Evolutionary conservation across 2,888 invertebrate genomes (phyloP), one percentile per base, ranked within the genome.

Genomic region (Lasius platythorax): DNA sequence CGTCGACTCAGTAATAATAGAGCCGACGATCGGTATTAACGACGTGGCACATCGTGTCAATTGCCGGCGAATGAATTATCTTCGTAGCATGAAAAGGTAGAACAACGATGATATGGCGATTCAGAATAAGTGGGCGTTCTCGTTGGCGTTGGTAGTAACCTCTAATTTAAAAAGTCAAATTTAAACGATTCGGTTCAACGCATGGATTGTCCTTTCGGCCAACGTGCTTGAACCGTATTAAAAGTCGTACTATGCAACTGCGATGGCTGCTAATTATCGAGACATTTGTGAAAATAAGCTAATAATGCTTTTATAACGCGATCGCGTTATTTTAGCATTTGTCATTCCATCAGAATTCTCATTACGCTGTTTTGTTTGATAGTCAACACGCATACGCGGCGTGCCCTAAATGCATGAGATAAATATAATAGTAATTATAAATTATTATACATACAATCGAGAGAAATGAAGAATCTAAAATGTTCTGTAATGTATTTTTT

Each of bases 91-190:
- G 64, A 73, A 64, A 40, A 43, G 40, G 23, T 33, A 43, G 8
- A 11, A 12, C 46, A n/a, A 1, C 28, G 12, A 73, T 30, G 67
- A 56, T 40, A 56, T 12, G 30, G 11, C 40, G 40, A 70, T 70
- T 70, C 23, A 28, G 5, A 43, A 61, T 43, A 28, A 64, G 5
- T 28, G 72, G 37, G 15, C 33, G 46, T 79, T 63, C 28, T 53
- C 46, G 28, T 63, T 18, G 11, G 15, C 58, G 37, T 33, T 75
- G 46, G 72, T 64, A 82, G 61, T 15, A 61, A 79, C 68, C 66
- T 87, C 86, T 86, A 86, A 88, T 90, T 87, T 85, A 84, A 87
- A 86, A 86, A 85, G 87, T 87, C 79, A 70, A 87, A 90, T 90
- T 89, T 87, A 68, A 85, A 63, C 63, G 70, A 85, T 83, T 28